Conservation (phyloP, 23 tunicate genomes). For the Diplosoma virens region DNA sequence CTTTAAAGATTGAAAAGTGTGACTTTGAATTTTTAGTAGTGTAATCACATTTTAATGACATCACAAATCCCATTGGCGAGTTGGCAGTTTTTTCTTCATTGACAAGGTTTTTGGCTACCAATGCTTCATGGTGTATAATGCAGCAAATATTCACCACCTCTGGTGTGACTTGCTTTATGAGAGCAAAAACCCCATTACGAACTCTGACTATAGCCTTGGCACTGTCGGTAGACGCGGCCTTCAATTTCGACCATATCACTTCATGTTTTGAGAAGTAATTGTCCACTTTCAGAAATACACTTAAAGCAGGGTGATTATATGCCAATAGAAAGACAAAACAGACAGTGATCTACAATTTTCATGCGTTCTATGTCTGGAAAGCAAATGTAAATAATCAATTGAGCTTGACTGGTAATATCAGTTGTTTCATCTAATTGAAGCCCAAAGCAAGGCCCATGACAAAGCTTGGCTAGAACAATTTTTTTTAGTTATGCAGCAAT, state of each 20-base stretch:
- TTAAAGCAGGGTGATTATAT: conserved; percentile 25
- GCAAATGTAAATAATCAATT: conserved; percentile 49
- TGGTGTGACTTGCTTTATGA: conserved; percentile 45
- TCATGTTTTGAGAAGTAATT: conserved; percentile 44
- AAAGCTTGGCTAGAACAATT: conserved; percentile 36
- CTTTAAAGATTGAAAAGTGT: background rate
- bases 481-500: too few relatives aligned
- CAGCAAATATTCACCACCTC: conserved; percentile 37
- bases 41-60: too few relatives aligned
- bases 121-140: too few relatives aligned
- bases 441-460: conserved; percentile 55
- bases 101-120: too few relatives aligned
- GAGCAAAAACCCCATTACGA: conserved; percentile 41
- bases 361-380: conserved; percentile 37
- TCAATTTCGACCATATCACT: conserved; percentile 46
- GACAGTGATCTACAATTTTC: conserved; percentile 37
- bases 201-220: conserved; percentile 47
- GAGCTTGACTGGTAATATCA: conserved; percentile 55
- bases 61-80: too few relatives aligned
- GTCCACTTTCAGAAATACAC: conserved; percentile 33
- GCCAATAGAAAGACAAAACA: conserved; percentile 43
- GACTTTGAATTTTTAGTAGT: too few relatives aligned
- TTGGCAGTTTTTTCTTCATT: too few relatives aligned
- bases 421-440: conserved; percentile 73
- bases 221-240: conserved; percentile 42